A percentile compares a stretch with the other conserved stretches of the same genome.
phyloP scores from a whole-genome alignment of 1,140 invertebrate genomes.

The Aphelenchoides besseyi region DNA sequence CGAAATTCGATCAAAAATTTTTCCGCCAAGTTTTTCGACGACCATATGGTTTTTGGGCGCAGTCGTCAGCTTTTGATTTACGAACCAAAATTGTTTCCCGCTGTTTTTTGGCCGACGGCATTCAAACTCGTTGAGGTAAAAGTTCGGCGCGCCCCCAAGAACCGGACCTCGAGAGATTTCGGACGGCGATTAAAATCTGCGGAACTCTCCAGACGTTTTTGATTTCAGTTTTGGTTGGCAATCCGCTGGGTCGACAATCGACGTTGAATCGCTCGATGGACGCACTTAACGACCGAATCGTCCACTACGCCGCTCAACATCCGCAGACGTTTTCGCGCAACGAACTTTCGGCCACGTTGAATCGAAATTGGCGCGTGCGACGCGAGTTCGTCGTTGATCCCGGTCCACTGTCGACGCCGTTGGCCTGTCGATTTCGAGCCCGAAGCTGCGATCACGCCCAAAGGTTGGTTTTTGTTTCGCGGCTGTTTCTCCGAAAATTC shows the following conservation, averaged over 20 bases:
- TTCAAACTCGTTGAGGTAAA: too few relatives aligned
- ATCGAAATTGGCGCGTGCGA: constrained; percentile 2
- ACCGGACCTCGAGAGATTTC: too few relatives aligned
- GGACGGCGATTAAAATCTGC: too few relatives aligned
- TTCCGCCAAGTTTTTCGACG: too few relatives aligned
- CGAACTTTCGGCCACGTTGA: neutral
- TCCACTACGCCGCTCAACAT: constrained; percentile 17
- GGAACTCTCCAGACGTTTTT: too few relatives aligned
- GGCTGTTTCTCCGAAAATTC: neutral
- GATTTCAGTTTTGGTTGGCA: neutral
- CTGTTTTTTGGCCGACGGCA: too few relatives aligned
- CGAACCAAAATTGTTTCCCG: too few relatives aligned
- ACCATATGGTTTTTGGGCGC: too few relatives aligned
- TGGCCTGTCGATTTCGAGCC: constrained; percentile 15
- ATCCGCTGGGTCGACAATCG: neutral
- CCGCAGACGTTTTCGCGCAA: neutral
- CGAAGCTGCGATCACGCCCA: constrained; percentile 43
- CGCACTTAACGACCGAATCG: constrained; percentile 29
- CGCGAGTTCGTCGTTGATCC: constrained; percentile 18
- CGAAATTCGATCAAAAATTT: too few relatives aligned
- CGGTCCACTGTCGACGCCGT: neutral
- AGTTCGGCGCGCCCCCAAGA: too few relatives aligned
- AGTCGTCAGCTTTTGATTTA: too few relatives aligned
- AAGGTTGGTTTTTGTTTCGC: constrained; percentile 23
- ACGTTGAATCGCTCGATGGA: constrained; percentile 37